A percentile compares a stretch with the other conserved stretches of the same genome.
Evolutionary conservation across 2,888 invertebrate species (phyloP).

Genomic region (Eupithecia subumbrata): DNA sequence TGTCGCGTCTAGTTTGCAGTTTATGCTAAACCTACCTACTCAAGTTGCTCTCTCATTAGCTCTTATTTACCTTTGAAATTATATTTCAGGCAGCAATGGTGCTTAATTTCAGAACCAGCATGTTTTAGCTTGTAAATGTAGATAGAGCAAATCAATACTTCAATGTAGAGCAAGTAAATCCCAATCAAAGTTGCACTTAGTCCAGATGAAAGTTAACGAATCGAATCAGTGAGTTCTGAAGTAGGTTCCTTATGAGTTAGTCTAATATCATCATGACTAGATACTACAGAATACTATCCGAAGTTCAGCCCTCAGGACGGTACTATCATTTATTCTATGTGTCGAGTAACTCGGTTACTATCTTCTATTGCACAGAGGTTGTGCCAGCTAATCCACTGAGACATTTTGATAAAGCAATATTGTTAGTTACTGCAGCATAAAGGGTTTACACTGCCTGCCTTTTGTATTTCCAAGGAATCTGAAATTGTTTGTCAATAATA

Average conservation of each 20-base stretch:
- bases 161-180: constrained; percentile 19
- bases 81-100: neutral
- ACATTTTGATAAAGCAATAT: constrained; percentile 30
- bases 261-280: constrained; percentile 12
- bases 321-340: constrained; percentile 4
- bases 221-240: constrained; percentile 24
- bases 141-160: neutral
- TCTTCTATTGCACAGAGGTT: constrained; percentile 34
- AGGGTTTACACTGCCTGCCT: constrained; percentile 6
- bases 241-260: constrained; percentile 26
- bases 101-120: neutral
- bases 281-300: constrained; percentile 21
- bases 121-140: neutral
- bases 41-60: neutral
- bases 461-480: constrained; percentile 10
- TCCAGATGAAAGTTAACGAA: constrained; percentile 25
- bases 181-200: constrained; percentile 16
- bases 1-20: constrained; percentile 16
- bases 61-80: neutral
- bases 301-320: constrained; percentile 19
- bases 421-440: constrained; percentile 12
- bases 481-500: constrained; percentile 10
- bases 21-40: constrained; percentile 1
- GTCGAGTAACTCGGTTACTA: constrained; percentile 30
- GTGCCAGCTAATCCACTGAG: constrained; percentile 29